These are phyloP conservation scores for Globodera ellingtonae DNA, from an alignment of 1,140 invertebrate species.

Conservation along the genomic window DNA sequence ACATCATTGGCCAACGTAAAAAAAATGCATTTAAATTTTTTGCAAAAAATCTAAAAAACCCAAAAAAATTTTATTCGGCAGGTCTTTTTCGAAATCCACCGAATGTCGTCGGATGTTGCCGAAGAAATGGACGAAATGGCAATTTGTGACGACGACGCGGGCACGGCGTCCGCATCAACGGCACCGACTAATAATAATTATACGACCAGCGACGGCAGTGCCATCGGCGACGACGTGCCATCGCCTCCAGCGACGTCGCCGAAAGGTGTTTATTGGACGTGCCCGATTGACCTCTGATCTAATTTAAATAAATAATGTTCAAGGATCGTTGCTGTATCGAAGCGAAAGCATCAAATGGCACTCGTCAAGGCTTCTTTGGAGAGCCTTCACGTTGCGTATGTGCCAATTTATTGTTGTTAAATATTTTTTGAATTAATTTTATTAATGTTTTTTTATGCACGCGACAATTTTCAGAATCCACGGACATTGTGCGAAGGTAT, in stretches of 20 bases:
- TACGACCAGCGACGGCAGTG: background rate
- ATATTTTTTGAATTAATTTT: background rate
- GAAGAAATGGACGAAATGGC: slow-evolving; percentile 1
- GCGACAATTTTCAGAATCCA: slow-evolving; percentile 35
- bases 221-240: background rate
- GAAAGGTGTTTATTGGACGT: background rate
- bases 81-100: slow-evolving; percentile 57
- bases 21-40: background rate
- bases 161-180: background rate
- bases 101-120: background rate
- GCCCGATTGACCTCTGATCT: no score
- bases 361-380: slow-evolving; percentile 46
- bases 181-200: background rate
- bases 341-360: slow-evolving; percentile 51
- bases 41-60: background rate
- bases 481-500: slow-evolving; percentile 41
- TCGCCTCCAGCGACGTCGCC: background rate
- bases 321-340: slow-evolving; percentile 47
- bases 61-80: slow-evolving; percentile 7
- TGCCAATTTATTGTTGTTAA: background rate
- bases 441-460: background rate
- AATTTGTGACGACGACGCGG: background rate
- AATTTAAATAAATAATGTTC: background rate
- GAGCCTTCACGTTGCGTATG: slow-evolving; percentile 41
- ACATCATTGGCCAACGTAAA: slow-evolving; percentile 35